phyloP scores from a whole-genome alignment of 1,140 invertebrate genomes.

The Drosophila pectinifera region DNA sequence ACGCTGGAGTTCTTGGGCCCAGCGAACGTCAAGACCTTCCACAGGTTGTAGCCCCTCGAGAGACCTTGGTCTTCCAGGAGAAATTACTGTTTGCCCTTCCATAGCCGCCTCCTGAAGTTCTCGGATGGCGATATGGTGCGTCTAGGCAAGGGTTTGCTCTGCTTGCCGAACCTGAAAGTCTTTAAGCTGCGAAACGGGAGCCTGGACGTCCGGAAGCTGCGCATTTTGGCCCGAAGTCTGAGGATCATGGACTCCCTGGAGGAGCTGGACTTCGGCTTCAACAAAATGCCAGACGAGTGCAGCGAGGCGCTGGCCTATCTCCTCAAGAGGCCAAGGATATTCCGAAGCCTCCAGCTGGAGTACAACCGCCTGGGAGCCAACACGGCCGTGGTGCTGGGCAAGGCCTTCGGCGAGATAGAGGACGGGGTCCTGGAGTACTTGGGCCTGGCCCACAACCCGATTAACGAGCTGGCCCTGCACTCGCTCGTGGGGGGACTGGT shows the following conservation, averaged over 20 bases:
- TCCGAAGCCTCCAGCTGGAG: conserved; percentile 53
- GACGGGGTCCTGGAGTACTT: conserved; percentile 43
- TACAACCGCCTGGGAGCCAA: conserved; percentile 39
- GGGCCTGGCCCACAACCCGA: conserved; percentile 54
- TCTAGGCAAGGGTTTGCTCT: conserved; percentile 36
- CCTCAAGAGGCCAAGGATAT: conserved; percentile 18
- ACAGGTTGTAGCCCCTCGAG: conserved; percentile 10
- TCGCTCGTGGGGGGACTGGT: conserved; percentile 17
- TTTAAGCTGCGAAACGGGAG: conserved; percentile 54
- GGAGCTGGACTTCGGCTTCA: conserved; percentile 56
- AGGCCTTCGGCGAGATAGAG: conserved; percentile 5
- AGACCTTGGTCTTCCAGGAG: not conserved
- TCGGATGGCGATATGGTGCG: conserved; percentile 49
- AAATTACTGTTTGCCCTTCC: conserved; percentile 14
- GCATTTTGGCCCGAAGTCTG: conserved; percentile 37
- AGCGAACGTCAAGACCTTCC: conserved; percentile 13
- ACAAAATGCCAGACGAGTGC: conserved; percentile 55
- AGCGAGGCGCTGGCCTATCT: conserved; percentile 23
- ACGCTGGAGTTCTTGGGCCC: conserved; percentile 60
- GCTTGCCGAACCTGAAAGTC: conserved; percentile 28
- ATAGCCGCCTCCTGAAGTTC: conserved; percentile 40
- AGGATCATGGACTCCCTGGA: conserved; percentile 34
- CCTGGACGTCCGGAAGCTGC: conserved; percentile 44
- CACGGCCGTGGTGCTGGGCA: conserved; percentile 9
- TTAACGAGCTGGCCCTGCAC: conserved; percentile 27